Percentiles rank a stretch among this genome's conserved stretches.
Conservation (phyloP, 2,113 vertebrate species). For the Colinus virginianus region DNA sequence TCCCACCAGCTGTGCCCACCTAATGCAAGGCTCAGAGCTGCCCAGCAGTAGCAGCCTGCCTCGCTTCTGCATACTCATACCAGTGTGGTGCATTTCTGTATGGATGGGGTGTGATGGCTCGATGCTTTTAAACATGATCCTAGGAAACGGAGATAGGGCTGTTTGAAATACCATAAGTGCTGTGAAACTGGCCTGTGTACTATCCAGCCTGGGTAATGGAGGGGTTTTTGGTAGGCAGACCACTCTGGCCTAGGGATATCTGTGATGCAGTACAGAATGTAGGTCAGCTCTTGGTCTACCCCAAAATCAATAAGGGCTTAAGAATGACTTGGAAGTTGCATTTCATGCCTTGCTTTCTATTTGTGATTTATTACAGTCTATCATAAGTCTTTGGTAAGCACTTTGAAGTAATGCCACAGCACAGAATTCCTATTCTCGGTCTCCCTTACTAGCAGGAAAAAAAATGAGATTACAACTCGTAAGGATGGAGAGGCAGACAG, state of each 20-base stretch:
- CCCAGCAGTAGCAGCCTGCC: neutral
- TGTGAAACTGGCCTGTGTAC: neutral
- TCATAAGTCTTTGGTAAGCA: neutral
- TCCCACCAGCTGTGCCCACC: neutral
- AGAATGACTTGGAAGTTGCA: constrained; percentile 34
- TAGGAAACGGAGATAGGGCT: neutral
- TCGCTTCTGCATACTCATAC: neutral
- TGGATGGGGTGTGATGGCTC: neutral
- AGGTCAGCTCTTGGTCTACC: constrained; percentile 26
- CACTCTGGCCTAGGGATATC: neutral
- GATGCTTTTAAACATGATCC: neutral
- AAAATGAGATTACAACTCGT: neutral
- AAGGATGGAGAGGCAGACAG: neutral
- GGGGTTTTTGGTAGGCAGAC: neutral
- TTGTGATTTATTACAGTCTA: constrained; percentile 34
- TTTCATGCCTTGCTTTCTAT: constrained; percentile 38
- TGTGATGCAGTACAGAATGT: neutral
- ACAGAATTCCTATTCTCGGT: constrained; percentile 19
- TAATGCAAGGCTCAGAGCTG: neutral
- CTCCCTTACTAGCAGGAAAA: neutral
- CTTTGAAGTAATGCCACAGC: constrained; percentile 26
- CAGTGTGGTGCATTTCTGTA: neutral
- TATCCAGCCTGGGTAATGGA: neutral
- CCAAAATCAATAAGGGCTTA: neutral
- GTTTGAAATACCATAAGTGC: neutral